These are phyloP conservation scores for Falco concolor DNA, from an alignment of 2,797 vertebrate genomes.

Conservation along the genomic window DNA sequence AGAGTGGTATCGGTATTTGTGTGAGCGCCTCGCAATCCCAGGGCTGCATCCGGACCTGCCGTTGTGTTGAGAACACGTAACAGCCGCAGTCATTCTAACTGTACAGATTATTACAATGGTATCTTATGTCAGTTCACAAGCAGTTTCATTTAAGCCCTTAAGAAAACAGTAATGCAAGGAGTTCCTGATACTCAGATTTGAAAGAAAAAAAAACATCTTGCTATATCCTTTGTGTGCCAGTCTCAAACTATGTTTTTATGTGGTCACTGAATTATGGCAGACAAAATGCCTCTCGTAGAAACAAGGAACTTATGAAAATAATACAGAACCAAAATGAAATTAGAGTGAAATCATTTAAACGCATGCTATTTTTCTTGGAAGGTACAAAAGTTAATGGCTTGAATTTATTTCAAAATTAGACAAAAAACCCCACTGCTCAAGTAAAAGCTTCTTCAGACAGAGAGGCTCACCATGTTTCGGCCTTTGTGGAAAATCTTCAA, in stretches of 20 bases:
- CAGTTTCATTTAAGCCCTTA: neutral
- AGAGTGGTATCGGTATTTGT: neutral
- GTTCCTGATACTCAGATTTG: neutral
- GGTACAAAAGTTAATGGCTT: neutral
- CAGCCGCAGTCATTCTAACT: neutral
- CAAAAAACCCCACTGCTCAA: fast-evolving
- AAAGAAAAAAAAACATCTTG: neutral
- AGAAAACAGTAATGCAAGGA: neutral
- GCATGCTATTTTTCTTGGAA: neutral
- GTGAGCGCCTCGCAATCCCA: fast-evolving
- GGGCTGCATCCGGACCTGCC: neutral
- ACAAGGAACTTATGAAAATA: neutral
- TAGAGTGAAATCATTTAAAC: neutral
- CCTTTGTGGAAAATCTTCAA: neutral
- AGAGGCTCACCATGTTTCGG: neutral
- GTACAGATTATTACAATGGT: neutral
- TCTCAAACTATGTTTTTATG: neutral
- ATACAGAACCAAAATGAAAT: neutral
- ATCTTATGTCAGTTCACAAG: neutral
- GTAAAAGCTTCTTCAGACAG: neutral
- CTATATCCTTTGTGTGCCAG: neutral
- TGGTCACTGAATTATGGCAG: neutral
- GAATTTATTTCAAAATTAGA: neutral
- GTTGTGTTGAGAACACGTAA: fast-evolving
- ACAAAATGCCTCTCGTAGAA: neutral